A percentile compares a stretch with the other conserved stretches of the same genome.
Conservation (phyloP, 2,113 vertebrate genomes). For the Siphamia tubifer region DNA sequence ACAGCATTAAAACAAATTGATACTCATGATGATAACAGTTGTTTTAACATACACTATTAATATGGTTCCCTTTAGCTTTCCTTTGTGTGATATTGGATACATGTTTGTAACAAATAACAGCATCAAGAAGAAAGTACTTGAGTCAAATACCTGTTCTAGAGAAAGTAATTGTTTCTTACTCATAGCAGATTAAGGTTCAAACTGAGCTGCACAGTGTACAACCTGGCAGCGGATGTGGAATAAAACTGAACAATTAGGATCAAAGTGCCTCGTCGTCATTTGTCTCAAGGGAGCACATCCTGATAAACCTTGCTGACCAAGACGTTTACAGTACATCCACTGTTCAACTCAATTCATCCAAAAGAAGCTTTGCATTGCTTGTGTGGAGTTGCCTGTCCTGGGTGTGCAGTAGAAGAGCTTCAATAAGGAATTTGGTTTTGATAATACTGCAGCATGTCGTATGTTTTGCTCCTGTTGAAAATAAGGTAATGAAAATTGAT, state of each 20-base stretch:
- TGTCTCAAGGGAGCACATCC: neutral
- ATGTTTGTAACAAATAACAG: slow-evolving; percentile 29
- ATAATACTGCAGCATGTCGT: slow-evolving; percentile 99
- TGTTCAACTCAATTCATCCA: neutral
- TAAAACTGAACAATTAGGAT: neutral
- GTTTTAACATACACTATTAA: slow-evolving; percentile 18
- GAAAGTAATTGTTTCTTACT: neutral
- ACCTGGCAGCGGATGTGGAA: neutral
- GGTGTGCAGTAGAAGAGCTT: slow-evolving; percentile 38
- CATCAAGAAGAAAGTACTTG: slow-evolving; percentile 40
- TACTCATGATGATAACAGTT: neutral
- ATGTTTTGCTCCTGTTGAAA: slow-evolving; percentile 91
- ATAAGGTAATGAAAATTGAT: neutral
- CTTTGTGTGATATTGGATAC: neutral
- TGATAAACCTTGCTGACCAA: neutral
- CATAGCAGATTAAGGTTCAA: neutral
- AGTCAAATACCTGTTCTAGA: slow-evolving; percentile 26
- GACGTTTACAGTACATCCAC: neutral
- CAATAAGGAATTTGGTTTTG: slow-evolving; percentile 99
- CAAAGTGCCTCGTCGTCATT: slow-evolving; percentile 18
- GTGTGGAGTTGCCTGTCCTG: neutral
- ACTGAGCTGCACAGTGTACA: slow-evolving; percentile 4
- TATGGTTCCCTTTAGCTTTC: slow-evolving; percentile 27
- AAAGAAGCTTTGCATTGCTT: slow-evolving; percentile 17
- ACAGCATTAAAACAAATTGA: slow-evolving; percentile 32